Conservation (phyloP, 2,888 invertebrate species). For the Timema podura region DNA sequence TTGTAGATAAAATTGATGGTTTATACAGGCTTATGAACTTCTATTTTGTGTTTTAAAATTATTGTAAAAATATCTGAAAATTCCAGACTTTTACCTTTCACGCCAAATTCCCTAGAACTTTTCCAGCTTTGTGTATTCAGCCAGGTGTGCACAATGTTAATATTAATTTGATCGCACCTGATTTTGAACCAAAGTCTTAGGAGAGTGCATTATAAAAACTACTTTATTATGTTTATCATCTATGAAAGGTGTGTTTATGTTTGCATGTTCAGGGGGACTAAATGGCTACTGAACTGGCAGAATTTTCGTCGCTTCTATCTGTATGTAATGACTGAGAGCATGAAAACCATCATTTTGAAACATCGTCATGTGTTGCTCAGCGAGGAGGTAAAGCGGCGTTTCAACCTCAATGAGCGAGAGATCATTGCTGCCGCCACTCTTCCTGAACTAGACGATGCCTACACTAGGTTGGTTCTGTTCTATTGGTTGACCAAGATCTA, state of each 20-base stretch:
- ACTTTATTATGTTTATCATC: too few species aligned
- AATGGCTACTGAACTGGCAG: constrained; percentile 79
- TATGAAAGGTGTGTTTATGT: too few species aligned
- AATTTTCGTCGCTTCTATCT: constrained; percentile 86
- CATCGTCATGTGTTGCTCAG: constrained; percentile 74
- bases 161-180: background rate
- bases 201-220: too few species aligned
- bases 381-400: constrained; percentile 64
- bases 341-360: constrained; percentile 80
- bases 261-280: constrained; percentile 63
- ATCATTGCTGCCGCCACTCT: constrained; percentile 84
- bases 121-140: background rate
- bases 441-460: constrained; percentile 84
- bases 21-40: too few species aligned
- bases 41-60: too few species aligned
- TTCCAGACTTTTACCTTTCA: too few species aligned
- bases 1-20: too few species aligned
- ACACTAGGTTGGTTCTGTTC: constrained; percentile 56
- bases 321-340: constrained; percentile 90
- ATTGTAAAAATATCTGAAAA: too few species aligned
- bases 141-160: background rate
- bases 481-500: too few species aligned
- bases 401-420: constrained; percentile 70
- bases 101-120: too few species aligned
- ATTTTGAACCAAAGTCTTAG: too few species aligned